Base-by-base conservation (phyloP, 2,797 vertebrate genomes). In the Morus bassanus region DNA sequence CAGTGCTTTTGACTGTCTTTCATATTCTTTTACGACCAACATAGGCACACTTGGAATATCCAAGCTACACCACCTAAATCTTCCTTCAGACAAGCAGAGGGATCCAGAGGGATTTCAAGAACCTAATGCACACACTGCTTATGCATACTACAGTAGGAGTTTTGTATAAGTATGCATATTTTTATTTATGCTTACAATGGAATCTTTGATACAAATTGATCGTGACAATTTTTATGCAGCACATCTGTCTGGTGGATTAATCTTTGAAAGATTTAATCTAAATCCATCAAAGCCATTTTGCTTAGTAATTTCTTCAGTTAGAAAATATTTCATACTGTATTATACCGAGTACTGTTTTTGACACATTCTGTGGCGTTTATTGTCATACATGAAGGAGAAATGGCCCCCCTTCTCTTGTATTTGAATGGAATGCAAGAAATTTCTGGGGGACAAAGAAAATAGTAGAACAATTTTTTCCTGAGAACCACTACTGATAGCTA, bases 211-310 rank as follows among this genome's bases (percentile, higher is more conserved):
- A 80, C 43, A 96, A 94, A 97, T 73, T 89, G 91, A 89, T 95
- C 2, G 0, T 76, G 92, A 94, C 92, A 96, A 94, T 94, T 96
- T 95, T 94, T 93, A 97, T 85, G 93, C 88, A 92, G 91, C 57
- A 88, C 77, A 91, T 93, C 89, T 91, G 78, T 65, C 84, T 91
- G 48, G 78, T 28, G 37, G 76, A 82, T 63, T 92, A 91, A 92
- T 87, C 68, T 86, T 84, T 83, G 74, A 87, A 92, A 89, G 88
- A 95, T 87, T 96, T 94, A 94, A 93, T 96, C 96, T 92, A 95
- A 95, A 91, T 88, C 91, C 70, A 94, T 92, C 76, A 95, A 67
- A 95, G 86, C 28, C 5, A 64, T 83, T 96, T 92, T 89, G 86
- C 50, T 91, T 87, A 85, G 75, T 53, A 94, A 79, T 92, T 91